Conservation (phyloP, 2,113 vertebrate species). For the Agapornis roseicollis region DNA sequence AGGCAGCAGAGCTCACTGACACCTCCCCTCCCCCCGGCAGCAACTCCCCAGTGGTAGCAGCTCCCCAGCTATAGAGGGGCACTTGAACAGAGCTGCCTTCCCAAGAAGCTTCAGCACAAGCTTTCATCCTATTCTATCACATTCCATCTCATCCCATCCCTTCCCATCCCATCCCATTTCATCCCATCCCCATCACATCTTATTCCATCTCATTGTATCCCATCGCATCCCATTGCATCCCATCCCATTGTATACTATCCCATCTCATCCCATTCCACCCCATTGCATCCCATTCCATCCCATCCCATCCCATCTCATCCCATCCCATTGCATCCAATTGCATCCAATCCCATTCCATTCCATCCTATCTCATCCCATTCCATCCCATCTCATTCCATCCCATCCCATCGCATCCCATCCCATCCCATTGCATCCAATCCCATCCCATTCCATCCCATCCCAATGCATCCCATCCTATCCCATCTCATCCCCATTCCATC, state of each 20-base stretch:
- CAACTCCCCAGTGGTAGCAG: neutral
- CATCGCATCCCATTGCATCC: too few relatives aligned
- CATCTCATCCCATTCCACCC: too few relatives aligned
- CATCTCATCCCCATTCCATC: too few relatives aligned
- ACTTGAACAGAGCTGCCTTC: neutral
- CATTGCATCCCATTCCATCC: too few relatives aligned
- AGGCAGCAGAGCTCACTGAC: neutral
- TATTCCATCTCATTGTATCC: neutral
- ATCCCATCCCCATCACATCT: neutral
- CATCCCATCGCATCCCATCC: neutral
- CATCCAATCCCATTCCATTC: too few relatives aligned
- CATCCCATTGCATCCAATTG: too few relatives aligned
- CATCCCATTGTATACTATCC: too few relatives aligned
- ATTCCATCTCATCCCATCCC: fast-evolving
- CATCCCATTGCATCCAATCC: neutral
- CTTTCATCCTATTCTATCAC: neutral
- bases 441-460: too few relatives aligned
- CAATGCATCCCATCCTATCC: too few relatives aligned
- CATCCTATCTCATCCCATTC: too few relatives aligned
- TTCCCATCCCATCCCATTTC: neutral
- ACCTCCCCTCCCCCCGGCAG: neutral
- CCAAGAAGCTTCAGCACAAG: neutral
- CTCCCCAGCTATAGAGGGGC: neutral
- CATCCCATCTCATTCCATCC: neutral
- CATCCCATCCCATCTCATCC: too few relatives aligned